Base-by-base conservation (phyloP, 2,888 invertebrate genomes). In the Chaetogeoica ovagalla region DNA sequence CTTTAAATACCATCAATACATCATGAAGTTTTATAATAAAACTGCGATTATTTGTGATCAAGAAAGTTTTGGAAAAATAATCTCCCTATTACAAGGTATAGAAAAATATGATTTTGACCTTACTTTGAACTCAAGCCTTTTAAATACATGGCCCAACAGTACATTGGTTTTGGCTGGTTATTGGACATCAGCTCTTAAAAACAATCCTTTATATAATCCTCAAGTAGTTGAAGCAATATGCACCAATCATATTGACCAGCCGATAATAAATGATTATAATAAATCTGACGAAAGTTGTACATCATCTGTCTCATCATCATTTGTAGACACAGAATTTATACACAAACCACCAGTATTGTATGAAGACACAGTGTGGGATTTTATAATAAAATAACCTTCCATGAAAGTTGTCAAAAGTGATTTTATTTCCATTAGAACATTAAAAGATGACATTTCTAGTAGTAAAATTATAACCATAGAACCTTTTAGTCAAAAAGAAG, bases 91-190 rank as follows among this genome's bases (percentile, higher is more conserved):
- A 81, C 92, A 93, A 85, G 94, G 92, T 23, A 87, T 95, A 59
- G 94, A 94, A 85, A 84, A 86, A 19, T 85, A 87, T 43, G 84
- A 91, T 75, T 92, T 94, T 84, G 89, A 91, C 84, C 87, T 95
- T 84, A 93, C 94, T 0, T 91, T 90, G 84, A 95, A 95, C 87
- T 93, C 94, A 0, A 95, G 95, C 85, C 88, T 96, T 39, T 87
- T 97, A 0, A 97, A 97, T 87, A 90, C 91, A 79, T 98, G 97
- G 97, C 92, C 93, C 0, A 91, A 92, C 84, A 91, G 92, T 62
- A 93, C 96, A 0, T 87, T 97, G 60, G 89, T 93, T 85, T 87
- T 96, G 84, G 93, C 95, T 19, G 96, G 96, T 7, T 88, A 95
- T 74, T 95, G 94, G 93, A 91, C 92, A 3, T 93, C 94, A 0